phyloP scores from a whole-genome alignment of 1,140 invertebrate species.

The Tetranychus urticae region DNA sequence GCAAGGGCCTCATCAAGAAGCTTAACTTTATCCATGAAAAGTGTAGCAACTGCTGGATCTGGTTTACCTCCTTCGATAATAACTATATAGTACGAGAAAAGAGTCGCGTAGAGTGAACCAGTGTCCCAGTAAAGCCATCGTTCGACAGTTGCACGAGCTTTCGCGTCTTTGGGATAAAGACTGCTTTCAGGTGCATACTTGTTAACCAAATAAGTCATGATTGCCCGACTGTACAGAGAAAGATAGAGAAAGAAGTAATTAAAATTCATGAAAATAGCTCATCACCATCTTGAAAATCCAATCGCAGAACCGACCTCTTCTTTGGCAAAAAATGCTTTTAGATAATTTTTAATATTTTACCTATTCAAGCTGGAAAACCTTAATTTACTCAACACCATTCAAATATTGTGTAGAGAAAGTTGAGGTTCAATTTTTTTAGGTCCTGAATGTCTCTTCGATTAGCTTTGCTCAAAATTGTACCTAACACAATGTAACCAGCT shows the following conservation, averaged over 20 bases:
- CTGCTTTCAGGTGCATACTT: conserved; percentile 15
- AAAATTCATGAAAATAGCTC: no score
- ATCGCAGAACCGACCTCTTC: no score
- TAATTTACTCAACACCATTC: conserved; percentile 12
- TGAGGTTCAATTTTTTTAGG: background rate
- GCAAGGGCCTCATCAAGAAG: conserved; percentile 10
- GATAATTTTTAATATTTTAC: no score
- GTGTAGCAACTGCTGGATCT: background rate
- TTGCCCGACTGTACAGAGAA: conserved; percentile 14
- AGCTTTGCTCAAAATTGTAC: no score
- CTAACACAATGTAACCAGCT: no score
- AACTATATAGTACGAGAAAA: background rate
- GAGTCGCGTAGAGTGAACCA: conserved; percentile 17
- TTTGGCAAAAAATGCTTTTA: conserved; percentile 14
- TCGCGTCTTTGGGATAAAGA: conserved; percentile 17
- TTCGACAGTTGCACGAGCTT: conserved; percentile 17
- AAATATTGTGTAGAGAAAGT: background rate
- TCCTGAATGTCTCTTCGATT: no score
- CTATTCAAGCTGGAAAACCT: no score
- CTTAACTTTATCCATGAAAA: background rate
- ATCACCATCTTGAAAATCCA: no score
- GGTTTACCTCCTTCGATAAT: background rate
- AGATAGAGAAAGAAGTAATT: background rate
- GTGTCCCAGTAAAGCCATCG: conserved; percentile 18
- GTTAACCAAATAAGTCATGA: conserved; percentile 17